Evolutionary conservation across 2,113 vertebrate genomes (phyloP).

Genomic region (Bambusicola thoracicus): DNA sequence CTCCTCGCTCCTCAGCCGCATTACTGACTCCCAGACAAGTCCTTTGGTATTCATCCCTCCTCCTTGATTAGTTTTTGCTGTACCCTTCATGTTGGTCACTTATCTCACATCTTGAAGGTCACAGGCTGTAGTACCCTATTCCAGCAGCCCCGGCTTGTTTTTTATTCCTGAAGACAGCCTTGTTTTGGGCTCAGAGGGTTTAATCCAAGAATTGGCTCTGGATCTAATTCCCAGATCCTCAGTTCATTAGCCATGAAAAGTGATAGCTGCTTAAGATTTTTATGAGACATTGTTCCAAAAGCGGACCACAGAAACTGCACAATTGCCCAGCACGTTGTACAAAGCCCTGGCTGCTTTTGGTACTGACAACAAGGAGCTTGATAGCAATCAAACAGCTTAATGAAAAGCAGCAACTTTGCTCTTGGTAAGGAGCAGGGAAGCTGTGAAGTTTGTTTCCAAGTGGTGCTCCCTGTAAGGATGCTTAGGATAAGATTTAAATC

Average conservation of each 20-base stretch:
- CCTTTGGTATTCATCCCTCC: slow-evolving; percentile 46
- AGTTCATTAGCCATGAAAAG: slow-evolving; percentile 78
- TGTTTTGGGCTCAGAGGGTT: slow-evolving; percentile 61
- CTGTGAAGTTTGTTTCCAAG: slow-evolving; percentile 56
- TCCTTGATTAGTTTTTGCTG: slow-evolving; percentile 6
- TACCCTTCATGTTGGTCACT: slow-evolving; percentile 45
- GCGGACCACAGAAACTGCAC: slow-evolving; percentile 50
- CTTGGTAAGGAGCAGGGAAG: slow-evolving; percentile 43
- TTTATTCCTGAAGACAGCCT: slow-evolving; percentile 58
- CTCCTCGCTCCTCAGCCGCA: neutral
- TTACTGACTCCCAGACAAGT: neutral
- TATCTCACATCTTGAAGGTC: slow-evolving; percentile 61
- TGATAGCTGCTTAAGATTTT: slow-evolving; percentile 71
- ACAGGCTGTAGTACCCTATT: slow-evolving; percentile 17
- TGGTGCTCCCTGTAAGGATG: slow-evolving; percentile 48
- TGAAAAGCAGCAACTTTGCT: slow-evolving; percentile 63
- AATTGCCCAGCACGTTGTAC: slow-evolving; percentile 41
- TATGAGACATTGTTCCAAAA: slow-evolving; percentile 68
- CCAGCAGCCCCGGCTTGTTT: neutral
- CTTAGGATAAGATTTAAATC: slow-evolving; percentile 39
- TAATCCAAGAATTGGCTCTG: slow-evolving; percentile 72
- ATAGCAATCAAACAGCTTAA: slow-evolving; percentile 54
- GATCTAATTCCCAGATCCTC: slow-evolving; percentile 72
- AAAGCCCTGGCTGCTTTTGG: slow-evolving; percentile 49
- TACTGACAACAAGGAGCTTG: slow-evolving; percentile 41